These are phyloP conservation scores for Phataginus tetradactyla DNA, from an alignment of 2,797 vertebrate species.

Conservation along the genomic window DNA sequence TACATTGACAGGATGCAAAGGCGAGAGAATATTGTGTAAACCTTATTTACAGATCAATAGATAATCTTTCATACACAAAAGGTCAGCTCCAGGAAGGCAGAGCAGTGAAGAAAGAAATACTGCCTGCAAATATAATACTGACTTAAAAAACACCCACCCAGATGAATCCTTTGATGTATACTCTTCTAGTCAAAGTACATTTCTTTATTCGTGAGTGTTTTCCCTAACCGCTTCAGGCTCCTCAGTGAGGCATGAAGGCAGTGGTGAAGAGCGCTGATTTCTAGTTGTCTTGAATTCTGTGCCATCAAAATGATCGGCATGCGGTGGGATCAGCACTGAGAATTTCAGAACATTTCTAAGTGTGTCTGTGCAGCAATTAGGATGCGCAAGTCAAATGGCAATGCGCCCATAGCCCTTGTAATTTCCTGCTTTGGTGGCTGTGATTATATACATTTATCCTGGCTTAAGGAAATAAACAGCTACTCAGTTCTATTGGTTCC, in stretches of 20 bases:
- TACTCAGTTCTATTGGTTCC: not conserved
- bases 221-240: slow-evolving; percentile 48
- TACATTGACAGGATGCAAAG: slow-evolving; percentile 49
- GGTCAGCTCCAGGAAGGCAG: slow-evolving; percentile 58
- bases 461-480: slow-evolving; percentile 27
- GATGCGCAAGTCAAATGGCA: not conserved
- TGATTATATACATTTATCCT: slow-evolving; percentile 60
- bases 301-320: slow-evolving; percentile 55
- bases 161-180: slow-evolving; percentile 57
- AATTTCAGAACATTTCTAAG: slow-evolving; percentile 29
- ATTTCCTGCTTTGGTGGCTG: slow-evolving; percentile 32
- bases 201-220: slow-evolving; percentile 72
- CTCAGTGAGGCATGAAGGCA: slow-evolving; percentile 51
- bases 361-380: not conserved
- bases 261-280: slow-evolving; percentile 71
- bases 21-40: slow-evolving; percentile 53
- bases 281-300: slow-evolving; percentile 68
- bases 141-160: slow-evolving; percentile 36
- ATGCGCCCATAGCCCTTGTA: not conserved
- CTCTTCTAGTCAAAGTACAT: slow-evolving; percentile 63
- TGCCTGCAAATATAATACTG: slow-evolving; percentile 56
- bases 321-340: slow-evolving; percentile 53
- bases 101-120: slow-evolving; percentile 55
- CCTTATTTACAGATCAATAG: slow-evolving; percentile 75
- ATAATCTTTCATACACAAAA: slow-evolving; percentile 67